phyloP scores from a whole-genome alignment of 2,888 invertebrate genomes.

The Eupithecia inturbata region DNA sequence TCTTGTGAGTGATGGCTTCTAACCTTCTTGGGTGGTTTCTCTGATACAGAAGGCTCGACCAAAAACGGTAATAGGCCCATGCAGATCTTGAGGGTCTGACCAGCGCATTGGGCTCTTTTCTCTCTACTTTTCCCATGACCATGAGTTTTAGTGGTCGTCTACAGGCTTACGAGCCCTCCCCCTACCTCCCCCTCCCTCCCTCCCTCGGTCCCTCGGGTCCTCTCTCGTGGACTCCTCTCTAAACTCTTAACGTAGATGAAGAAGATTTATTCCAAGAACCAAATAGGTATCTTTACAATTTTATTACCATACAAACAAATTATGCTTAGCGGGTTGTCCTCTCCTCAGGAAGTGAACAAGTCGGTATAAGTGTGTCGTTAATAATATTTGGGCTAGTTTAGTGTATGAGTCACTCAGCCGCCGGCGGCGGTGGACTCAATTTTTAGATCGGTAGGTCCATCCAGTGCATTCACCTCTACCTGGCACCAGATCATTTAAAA shows the following conservation, averaged over 20 bases:
- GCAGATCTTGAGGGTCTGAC: too few relatives aligned
- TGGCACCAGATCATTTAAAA: neutral
- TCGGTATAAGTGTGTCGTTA: constrained; percentile 25
- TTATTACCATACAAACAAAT: neutral
- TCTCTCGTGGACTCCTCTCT: too few relatives aligned
- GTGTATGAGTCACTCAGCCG: constrained; percentile 33
- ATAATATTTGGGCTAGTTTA: constrained; percentile 37
- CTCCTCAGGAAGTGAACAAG: constrained; percentile 5
- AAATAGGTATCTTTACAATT: neutral
- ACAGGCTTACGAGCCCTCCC: too few relatives aligned
- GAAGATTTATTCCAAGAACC: neutral
- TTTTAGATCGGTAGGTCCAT: constrained; percentile 20
- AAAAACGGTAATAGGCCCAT: too few relatives aligned
- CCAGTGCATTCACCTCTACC: constrained; percentile 33
- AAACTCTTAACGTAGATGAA: neutral
- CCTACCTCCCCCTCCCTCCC: too few relatives aligned
- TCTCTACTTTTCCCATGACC: too few relatives aligned
- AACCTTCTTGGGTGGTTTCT: too few relatives aligned
- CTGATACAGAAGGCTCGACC: too few relatives aligned
- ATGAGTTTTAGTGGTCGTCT: too few relatives aligned
- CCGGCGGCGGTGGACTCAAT: constrained; percentile 27
- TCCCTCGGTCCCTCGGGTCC: too few relatives aligned
- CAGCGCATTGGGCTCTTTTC: too few relatives aligned
- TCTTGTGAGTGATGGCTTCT: too few relatives aligned
- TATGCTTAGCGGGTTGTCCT: neutral